Evolutionary conservation across 2,888 invertebrate species (phyloP), one percentile per base, ranked within the genome.

Genomic region (Cephus pygmeus): DNA sequence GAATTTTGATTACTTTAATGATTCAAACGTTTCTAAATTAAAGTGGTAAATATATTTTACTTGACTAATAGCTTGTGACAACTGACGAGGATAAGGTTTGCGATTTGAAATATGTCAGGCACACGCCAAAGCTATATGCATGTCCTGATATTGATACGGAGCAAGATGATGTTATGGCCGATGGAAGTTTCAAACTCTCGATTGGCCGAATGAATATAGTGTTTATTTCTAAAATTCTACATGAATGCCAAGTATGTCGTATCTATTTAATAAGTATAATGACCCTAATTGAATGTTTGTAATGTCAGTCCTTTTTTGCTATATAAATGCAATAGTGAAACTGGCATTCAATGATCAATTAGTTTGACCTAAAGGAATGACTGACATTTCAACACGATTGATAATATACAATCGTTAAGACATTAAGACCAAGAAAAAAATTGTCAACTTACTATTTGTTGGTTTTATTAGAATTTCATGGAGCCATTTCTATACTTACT

Each of bases 1-100:
- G 4, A 35, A 35, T 30, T 56, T 56, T 2, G 2, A 56, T 0
- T 9, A 23, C 9, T 23, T 56, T 15, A 9, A 56, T 15, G 9
- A 56, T 56, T 23, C 23, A 56, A 56, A 23, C 4, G 23, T 23
- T 56, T 56, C 40, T 56, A 9, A 23, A 56, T 9, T 6, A 9
- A 56, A 56, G 4, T 9, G 40, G 0, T 23, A 56, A 23, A 56
- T 74, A n/a, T 74, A 35, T 30, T 34, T 33, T 76, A 77, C 81
- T 76, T 82, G 73, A 80, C 79, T 88, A 89, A 6, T 88, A 96
- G 96, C 92, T 96, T 78, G 90, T 96, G 34, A 94, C 95, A 89
- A 95, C 96, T 0, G 96, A 97, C 82, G 96, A 96, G 86, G 96
- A 97, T 88, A 96, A 95, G 88, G 95, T 97, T 0, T 93, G 96